phyloP scores from a whole-genome alignment of 2,797 vertebrate species.

The Channallabes apus region DNA sequence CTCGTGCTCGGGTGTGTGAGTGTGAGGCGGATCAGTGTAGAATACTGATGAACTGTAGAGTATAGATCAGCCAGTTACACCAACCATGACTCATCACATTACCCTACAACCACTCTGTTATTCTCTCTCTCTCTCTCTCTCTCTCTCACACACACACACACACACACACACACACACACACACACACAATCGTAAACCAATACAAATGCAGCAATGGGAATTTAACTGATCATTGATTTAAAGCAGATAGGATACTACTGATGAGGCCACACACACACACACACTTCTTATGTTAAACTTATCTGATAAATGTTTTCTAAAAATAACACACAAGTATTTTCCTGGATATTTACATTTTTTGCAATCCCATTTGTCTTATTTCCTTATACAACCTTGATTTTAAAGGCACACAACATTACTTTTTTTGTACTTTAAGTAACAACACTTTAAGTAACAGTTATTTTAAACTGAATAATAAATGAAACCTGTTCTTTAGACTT shows the following conservation, averaged over 20 bases:
- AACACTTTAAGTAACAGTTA: too few species aligned
- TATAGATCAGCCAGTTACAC: conserved; percentile 35
- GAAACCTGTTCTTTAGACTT: neutral
- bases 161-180: neutral
- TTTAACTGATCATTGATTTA: neutral
- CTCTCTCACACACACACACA: conserved; percentile 7
- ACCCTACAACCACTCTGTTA: neutral
- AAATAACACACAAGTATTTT: neutral
- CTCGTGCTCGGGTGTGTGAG: conserved; percentile 10
- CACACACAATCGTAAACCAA: neutral
- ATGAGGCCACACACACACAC: neutral
- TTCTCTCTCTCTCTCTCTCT: conserved; percentile 10
- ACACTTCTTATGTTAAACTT: neutral
- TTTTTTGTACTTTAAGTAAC: neutral
- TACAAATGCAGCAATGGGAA: neutral
- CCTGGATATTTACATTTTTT: too few species aligned
- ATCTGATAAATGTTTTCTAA: neutral
- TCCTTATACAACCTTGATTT: neutral
- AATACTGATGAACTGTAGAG: conserved; percentile 42
- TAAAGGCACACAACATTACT: neutral
- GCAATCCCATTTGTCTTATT: too few species aligned
- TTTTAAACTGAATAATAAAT: too few species aligned
- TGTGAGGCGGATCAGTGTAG: conserved; percentile 27
- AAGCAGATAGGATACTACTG: conserved; percentile 4
- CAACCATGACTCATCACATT: conserved; percentile 42